Evolutionary conservation across 2,888 invertebrate genomes (phyloP), one percentile per base, ranked within the genome.

Genomic region (Drosophila pseudotalamancana): DNA sequence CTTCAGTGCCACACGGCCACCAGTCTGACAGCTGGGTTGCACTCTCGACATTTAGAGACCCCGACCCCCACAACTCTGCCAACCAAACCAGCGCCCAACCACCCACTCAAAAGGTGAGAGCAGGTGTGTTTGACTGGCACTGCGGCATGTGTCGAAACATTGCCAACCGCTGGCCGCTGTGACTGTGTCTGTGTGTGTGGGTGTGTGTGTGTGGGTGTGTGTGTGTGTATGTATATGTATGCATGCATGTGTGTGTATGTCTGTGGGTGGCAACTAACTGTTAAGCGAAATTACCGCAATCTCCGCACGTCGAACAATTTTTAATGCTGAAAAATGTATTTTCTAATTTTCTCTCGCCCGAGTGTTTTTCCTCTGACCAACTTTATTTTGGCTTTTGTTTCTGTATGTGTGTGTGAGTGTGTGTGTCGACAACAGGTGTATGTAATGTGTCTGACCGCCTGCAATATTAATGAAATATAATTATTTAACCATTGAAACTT

Each of bases 201-300:
- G 23, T 40, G 48, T 21, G 23, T 43, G 42, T 27, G 48, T 40
- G 14, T 19, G 21, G 23, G 19, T 45, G 21, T 18, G 53, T 31
- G 39, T 29, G 48, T 61, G 53, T 42, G 66, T n/a, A n/a, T 51
- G 39, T 35, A 11, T 43, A 40, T 60, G 35, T 35, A 34, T 21
- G 14, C 39, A 19, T 16, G 4, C 43, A 19, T 40, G 48, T 21
- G 23, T 43, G 42, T 27, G 48, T 40, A n/a, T 19, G 21, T 29
- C 16, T 45, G 21, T 18, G 53, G 27, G 39, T 29, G 49, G 63
- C 63, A 72, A 55, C 87, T 78, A 85, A 81, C 82, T 83, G 87
- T 85, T 85, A 82, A 87, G 85, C 87, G 75, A 83, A 83, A 83
- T 85, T 87, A 83, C 82, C 82, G 66, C 87, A 83, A 87, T 81